phyloP scores from a whole-genome alignment of 2,113 vertebrate species.

The Leucopsar rothschildi region DNA sequence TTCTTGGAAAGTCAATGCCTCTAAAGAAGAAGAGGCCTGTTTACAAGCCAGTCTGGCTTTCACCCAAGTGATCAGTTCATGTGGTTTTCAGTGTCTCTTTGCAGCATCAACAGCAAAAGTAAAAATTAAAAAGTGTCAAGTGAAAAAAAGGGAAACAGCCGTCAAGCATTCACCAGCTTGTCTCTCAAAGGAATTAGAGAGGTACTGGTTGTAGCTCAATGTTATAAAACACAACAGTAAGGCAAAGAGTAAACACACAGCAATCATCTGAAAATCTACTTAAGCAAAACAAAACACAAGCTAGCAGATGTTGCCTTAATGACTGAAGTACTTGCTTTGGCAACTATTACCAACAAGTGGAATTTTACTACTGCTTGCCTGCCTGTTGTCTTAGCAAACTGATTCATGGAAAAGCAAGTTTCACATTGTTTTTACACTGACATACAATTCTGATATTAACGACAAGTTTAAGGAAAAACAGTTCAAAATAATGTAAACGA shows the following conservation, averaged over 20 bases:
- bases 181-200: background rate
- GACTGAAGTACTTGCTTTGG: slow-evolving; percentile 25
- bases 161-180: background rate
- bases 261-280: slow-evolving; percentile 47
- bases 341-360: background rate
- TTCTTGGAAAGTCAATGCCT: background rate
- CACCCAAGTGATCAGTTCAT: background rate
- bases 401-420: background rate
- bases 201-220: background rate
- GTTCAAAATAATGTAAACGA: background rate
- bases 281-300: slow-evolving; percentile 50
- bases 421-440: background rate
- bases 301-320: slow-evolving; percentile 52
- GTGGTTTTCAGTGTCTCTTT: background rate
- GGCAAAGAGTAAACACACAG: slow-evolving; percentile 42
- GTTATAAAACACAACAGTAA: slow-evolving; percentile 13
- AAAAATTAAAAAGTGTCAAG: background rate
- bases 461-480: background rate
- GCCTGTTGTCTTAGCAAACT: background rate
- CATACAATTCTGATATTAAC: background rate
- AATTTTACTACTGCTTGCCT: background rate
- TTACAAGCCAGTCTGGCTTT: background rate
- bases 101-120: background rate
- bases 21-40: background rate
- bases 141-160: background rate